Conservation (phyloP, 2,797 vertebrate genomes). For the Epinephelus malabaricus region DNA sequence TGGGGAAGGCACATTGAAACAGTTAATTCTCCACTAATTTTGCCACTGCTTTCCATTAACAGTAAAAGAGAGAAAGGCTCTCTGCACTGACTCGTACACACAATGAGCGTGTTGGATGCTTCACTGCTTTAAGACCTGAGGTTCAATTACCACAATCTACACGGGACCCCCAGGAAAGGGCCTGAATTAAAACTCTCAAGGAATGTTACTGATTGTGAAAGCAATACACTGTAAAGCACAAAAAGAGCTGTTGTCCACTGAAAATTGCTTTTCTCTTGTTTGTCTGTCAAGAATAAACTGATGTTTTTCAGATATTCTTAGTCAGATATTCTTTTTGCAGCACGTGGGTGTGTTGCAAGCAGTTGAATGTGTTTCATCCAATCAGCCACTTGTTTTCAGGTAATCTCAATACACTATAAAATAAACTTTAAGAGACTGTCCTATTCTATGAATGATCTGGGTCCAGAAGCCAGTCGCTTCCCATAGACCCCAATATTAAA, state of each 20-base stretch:
- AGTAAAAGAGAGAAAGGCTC: background rate
- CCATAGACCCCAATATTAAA: no score
- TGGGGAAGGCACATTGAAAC: background rate
- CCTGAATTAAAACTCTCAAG: background rate
- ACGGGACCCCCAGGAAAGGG: background rate
- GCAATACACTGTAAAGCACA: background rate
- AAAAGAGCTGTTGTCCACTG: background rate
- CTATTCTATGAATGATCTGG: no score
- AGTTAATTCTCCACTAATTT: background rate
- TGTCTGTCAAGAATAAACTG: background rate
- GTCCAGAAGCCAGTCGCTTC: no score
- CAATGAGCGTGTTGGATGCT: background rate
- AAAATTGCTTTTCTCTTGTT: background rate
- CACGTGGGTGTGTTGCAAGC: background rate
- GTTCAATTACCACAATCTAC: background rate
- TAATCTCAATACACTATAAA: background rate
- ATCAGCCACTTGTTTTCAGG: background rate
- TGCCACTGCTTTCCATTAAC: background rate
- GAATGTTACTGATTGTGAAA: conserved; percentile 1
- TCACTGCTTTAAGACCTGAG: conserved; percentile 5
- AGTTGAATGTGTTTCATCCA: background rate
- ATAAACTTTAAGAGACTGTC: background rate
- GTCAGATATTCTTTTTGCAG: background rate
- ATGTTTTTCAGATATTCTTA: background rate
- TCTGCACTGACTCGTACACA: background rate